Conservation (phyloP, 2,888 invertebrate species). For the Digitonthophagus gazella region DNA sequence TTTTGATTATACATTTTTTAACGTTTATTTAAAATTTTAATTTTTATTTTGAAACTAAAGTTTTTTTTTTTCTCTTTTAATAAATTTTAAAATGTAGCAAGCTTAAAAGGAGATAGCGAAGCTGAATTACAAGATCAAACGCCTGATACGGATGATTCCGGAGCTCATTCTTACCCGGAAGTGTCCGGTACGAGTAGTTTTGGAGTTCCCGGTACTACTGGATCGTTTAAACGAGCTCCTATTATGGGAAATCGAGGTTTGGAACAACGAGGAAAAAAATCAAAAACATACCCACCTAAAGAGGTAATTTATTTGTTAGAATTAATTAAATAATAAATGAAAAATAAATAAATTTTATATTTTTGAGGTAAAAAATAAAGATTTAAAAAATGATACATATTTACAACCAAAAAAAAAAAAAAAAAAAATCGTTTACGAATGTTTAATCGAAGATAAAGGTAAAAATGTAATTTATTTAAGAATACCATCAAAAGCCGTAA, state of each 20-base stretch:
- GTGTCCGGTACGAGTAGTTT: conserved; percentile 53
- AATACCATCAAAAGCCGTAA: conserved; percentile 65
- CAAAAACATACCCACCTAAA: conserved; percentile 59
- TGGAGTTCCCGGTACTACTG: conserved; percentile 44
- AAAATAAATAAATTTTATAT: no score
- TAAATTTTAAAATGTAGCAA: conserved; percentile 52
- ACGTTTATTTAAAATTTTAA: neutral
- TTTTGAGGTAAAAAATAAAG: no score
- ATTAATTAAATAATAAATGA: no score
- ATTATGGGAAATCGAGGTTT: conserved; percentile 61
- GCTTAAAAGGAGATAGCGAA: conserved; percentile 63
- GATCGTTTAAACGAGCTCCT: conserved; percentile 59
- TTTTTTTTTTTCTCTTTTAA: conserved; percentile 22
- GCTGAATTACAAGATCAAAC: conserved; percentile 69
- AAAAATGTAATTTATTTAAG: conserved; percentile 75
- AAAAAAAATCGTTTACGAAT: conserved; percentile 66
- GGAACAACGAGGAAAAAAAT: conserved; percentile 64
- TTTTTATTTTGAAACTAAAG: no score
- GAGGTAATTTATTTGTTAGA: no score
- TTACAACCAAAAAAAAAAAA: conserved; percentile 14
- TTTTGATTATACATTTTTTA: conserved; percentile 21
- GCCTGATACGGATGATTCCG: conserved; percentile 73
- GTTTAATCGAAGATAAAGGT: conserved; percentile 60
- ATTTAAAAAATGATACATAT: no score
- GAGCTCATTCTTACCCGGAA: conserved; percentile 55